Base-by-base conservation (phyloP, 2,113 vertebrate genomes). In the Morone saxatilis region DNA sequence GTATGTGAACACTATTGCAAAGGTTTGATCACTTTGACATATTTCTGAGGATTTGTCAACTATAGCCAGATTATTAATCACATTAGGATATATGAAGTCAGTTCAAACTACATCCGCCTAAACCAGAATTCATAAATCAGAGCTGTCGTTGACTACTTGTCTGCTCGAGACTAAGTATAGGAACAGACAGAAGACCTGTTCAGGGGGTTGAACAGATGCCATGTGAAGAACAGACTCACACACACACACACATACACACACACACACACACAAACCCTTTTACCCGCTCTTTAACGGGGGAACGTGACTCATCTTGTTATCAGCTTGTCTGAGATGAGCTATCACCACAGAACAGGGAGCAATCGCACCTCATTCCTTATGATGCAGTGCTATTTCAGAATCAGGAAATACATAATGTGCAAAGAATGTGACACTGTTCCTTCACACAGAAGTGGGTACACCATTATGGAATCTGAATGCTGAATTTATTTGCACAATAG, bases 221-320 rank as follows among this genome's bases (percentile, higher is more conserved):
- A 54, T 72, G 87, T 70, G 77, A 89, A 81, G 77, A 91, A 75
- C 77, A 89, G 77, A 63, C 66, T 74, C 50, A 63, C 65, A 81
- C 60, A 65, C 57, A 22, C 59, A 60, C 31, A 47, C 61, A 66
- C 45, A 59, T 22, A 66, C 19, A 73, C 40, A 41, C 71, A 53
- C 54, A 56, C 63, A 53, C 56, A 17, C 74, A 45, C 48, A 69
- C 7, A 78, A 1, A 71, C 45, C 50, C 54, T 65, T 92, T 90
- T 86, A 93, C 90, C 86, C 87, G 81, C 80, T 82, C 67, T 72
- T 89, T 85, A 88, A 88, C 36, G 2, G 78, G 67, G 73, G 48
- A 87, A 86, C 19, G 67, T 91, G 92, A 94, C 81, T 93, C 93
- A 93, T 92, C 90, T 80, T 76, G 75, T 92, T 89, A 91, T 90